Base-by-base conservation (phyloP, 35 echinoderm and acorn worm genomes). In the Heliocidaris tuberculata region DNA sequence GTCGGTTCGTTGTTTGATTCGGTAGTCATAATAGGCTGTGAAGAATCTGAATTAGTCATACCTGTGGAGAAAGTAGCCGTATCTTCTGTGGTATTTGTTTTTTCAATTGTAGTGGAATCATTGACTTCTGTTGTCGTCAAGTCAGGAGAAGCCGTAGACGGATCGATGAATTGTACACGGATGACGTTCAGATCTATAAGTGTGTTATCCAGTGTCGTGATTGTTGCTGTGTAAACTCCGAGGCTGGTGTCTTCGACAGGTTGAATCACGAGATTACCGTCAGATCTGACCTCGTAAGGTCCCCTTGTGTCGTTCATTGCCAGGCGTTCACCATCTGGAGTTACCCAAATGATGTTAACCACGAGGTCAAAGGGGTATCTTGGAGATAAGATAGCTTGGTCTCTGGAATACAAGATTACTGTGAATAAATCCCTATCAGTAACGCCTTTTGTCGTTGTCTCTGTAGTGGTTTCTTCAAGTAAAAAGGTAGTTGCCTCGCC, bases 101-200 rank as follows among this genome's bases (percentile, higher is more conserved):
- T 13, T 89, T 11, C 87, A 21, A 9, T n/a, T 7, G 87, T 48
- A 5, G 87, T 89, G 31, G 31, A 6, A 32, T 32, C 32, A 42
- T n/a, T 89, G 87, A 42, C 15, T 32, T 89, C 87, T 89, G 29
- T 89, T 48, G 87, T 48, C 31, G 87, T 89, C 27, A 78, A 78
- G 0, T 89, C 87, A 89, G 87, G 31, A 89, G 31, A 47, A 19
- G 29, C 12, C 31, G 87, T 89, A 10, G 87, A 32, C 8, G 87
- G 31, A 9, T 32, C 29, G 31, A 24, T 31, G 10, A 78, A n/a
- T 78, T 78, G 19, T 24, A 78, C 65, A 24, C 65, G 21, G 65
- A 78, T 78, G 65, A 78, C 27, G 27, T 78, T 78, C 7, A 78
- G 65, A 78, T 78, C 65, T 78, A 78, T n/a, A 78, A 78, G 65